phyloP scores from a whole-genome alignment of 2,797 vertebrate species.

The Neoniphon sammara region DNA sequence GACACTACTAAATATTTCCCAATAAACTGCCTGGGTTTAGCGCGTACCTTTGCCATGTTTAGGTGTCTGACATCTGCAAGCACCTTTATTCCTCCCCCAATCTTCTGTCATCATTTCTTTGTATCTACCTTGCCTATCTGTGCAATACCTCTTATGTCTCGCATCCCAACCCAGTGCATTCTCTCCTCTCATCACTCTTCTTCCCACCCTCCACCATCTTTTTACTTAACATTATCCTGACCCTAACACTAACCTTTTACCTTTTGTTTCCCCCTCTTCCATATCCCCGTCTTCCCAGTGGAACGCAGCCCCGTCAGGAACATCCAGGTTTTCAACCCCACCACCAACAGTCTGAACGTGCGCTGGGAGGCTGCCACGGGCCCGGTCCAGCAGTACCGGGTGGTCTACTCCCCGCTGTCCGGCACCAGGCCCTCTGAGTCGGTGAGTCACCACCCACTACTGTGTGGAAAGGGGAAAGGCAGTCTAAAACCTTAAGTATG shows the following conservation, averaged over 20 bases:
- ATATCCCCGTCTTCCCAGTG: constrained; percentile 81
- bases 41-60: constrained; percentile 20
- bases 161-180: constrained; percentile 34
- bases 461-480: constrained; percentile 1
- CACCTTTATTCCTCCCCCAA: constrained; percentile 6
- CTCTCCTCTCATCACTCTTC: constrained; percentile 26
- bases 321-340: constrained; percentile 93
- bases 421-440: constrained; percentile 89
- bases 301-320: constrained; percentile 89
- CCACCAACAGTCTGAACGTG: constrained; percentile 92
- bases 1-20: constrained; percentile 14
- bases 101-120: constrained; percentile 20
- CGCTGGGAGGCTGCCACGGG: constrained; percentile 96
- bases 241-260: background rate
- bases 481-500: background rate
- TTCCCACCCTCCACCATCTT: background rate
- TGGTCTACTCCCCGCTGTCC: constrained; percentile 87
- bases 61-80: constrained; percentile 5
- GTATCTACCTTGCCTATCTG: constrained; percentile 13
- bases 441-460: constrained; percentile 83
- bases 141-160: constrained; percentile 35
- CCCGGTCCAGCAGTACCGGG: constrained; percentile 91
- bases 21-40: constrained; percentile 13
- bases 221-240: constrained; percentile 9
- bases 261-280: background rate